Base-by-base conservation (phyloP, 2,797 vertebrate genomes). In the Mus caroli region DNA sequence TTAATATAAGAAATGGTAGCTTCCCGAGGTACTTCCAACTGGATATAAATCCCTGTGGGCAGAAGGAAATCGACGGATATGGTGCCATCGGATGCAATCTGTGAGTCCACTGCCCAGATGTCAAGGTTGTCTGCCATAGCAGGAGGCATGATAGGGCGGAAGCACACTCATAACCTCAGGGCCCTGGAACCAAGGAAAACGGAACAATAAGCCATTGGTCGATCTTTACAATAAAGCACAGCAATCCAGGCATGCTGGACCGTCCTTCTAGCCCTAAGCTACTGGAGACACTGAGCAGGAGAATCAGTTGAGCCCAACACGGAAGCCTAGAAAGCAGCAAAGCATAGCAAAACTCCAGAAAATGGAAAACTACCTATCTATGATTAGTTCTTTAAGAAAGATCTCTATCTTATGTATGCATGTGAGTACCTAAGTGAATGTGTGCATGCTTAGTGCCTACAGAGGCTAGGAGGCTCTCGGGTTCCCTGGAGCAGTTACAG, bases 31-130 rank as follows among this genome's bases (percentile, higher is more conserved):
- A 99, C 99, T 2, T 99, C 99, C 99, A 99, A 98, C 98, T 99
- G 99, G 98, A 99, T 99, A 98, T 99, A 99, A 97, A 99, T 99
- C 96, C 99, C 99, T 83, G 99, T 99, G 98, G 99, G 99, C 98
- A 99, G 98, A 96, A 99, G 98, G 98, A 99, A 99, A 98, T 99
- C 99, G 98, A 99, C 99, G 50, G 99, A 98, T 98, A 99, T 98
- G 97, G 99, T 99, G 98, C 98, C 99, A 98, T 99, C 99, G 97
- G 98, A 98, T 85, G 99, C 99, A 97, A 99, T 98, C 97, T 99
- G 99, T 78, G 99, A 99, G 98, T 99, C 99, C 98, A 99, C 99
- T 94, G 99, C 99, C 99, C 99, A 99, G 98, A 99, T 99, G 99
- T 99, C 99, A 99, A 99, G 99, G 98, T 99, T 98, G 99, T 99